Evolutionary conservation across 2,797 vertebrate genomes (phyloP), one percentile per base, ranked within the genome.

Genomic region (Coregonus ussuriensis): DNA sequence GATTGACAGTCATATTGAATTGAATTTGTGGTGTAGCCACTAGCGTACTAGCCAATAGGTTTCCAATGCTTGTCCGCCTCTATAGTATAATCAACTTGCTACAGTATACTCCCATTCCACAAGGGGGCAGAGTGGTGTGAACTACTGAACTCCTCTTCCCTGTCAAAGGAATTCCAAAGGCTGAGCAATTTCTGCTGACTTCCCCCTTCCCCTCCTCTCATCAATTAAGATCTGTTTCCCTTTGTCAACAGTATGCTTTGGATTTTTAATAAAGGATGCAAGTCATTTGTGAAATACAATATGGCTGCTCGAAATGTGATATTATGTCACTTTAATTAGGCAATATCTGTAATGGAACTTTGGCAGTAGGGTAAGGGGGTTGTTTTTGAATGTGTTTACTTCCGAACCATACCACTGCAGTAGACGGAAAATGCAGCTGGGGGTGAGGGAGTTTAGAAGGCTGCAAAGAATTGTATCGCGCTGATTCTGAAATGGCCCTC

Each of bases 51-150:
- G 41, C 41, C 41, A 47, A 47, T 13, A 47, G 47, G 47, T 33
- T 54, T 72, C 52, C 1, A 18, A 54, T 56, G 21, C 6, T 5
- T 52, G 25, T 6, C 41, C 15, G 0, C 25, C 13, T 3, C 15
- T 54, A 14, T 52, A 29, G 71, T 9, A 52, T n/a, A 14, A 7
- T 74, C 63, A 41, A 21, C n/a, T 59, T 31, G 69, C 21, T 52
- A 66, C n/a, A 56, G 62, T 69, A 33, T 67, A 15, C 72, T 66
- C 29, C 85, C 69, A 79, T 83, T 83, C 89, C 90, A 90, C 87
- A 84, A 79, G 87, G 88, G 89, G 92, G 89, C 88, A 90, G 87
- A 80, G 80, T 87, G 87, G 85, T 84, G 77, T 90, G 87, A 89
- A 84, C 75, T 83, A 84, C 75, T 79, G 75, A 87, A 82, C 70